Conservation (phyloP, 2,113 vertebrate genomes). For the Motacilla tschutschensis region DNA sequence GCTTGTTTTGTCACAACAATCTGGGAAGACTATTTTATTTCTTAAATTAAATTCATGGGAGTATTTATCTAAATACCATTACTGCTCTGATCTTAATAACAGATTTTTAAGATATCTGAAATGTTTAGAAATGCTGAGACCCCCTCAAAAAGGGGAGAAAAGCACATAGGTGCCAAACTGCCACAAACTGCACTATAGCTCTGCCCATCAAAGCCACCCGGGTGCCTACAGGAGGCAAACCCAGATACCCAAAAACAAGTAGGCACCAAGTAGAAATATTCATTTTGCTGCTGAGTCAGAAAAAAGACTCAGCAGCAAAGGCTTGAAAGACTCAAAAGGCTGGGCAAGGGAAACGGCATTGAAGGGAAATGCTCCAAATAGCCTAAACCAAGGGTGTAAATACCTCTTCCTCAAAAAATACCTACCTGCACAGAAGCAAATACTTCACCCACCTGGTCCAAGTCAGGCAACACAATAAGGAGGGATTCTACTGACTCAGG, state of each 20-base stretch:
- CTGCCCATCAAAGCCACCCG: background rate
- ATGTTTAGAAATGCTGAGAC: background rate
- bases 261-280: background rate
- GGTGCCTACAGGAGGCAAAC: background rate
- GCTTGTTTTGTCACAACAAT: background rate
- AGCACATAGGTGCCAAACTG: background rate
- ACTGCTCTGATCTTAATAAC: background rate
- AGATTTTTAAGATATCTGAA: background rate
- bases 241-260: background rate
- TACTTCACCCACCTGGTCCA: background rate
- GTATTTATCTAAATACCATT: background rate
- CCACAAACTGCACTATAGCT: background rate
- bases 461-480: fast-evolving
- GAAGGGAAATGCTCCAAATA: background rate
- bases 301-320: background rate
- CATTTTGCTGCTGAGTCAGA: background rate
- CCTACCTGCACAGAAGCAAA: background rate
- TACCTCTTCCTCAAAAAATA: background rate
- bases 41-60: background rate
- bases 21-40: background rate
- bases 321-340: background rate
- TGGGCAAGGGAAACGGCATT: fast-evolving
- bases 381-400: background rate
- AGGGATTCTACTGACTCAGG: background rate
- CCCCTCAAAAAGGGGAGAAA: background rate